A percentile compares a stretch with the other conserved stretches of the same genome.
Conservation (phyloP, 2,888 invertebrate genomes). For the Dichetophora obliterata region DNA sequence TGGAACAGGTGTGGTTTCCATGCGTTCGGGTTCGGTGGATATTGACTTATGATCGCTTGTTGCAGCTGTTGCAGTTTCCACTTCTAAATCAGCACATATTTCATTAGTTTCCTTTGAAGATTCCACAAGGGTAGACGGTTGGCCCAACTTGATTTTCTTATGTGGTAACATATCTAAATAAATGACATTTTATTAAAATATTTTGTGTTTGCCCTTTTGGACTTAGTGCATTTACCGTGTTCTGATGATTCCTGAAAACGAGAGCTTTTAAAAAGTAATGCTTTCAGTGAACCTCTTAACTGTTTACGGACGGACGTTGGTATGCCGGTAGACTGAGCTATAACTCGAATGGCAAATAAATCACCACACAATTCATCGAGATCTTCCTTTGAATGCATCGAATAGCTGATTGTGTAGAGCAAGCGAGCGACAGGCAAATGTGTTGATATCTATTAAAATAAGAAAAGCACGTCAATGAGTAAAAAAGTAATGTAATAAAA, state of each 20-base stretch:
- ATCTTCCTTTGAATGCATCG: slow-evolving; percentile 69
- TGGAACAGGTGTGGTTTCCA: slow-evolving; percentile 31
- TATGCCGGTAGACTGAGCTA: slow-evolving; percentile 68
- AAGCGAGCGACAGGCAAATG: slow-evolving; percentile 68
- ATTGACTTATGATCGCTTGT: slow-evolving; percentile 38
- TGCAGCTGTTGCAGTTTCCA: slow-evolving; percentile 30
- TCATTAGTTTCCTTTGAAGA: slow-evolving; percentile 49
- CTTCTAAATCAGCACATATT: slow-evolving; percentile 40
- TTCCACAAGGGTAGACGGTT: not conserved
- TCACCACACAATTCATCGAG: slow-evolving; percentile 69
- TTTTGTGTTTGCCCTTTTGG: too few species aligned
- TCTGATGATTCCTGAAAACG: slow-evolving; percentile 63
- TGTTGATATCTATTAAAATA: slow-evolving; percentile 59
- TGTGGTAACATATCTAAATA: slow-evolving; percentile 57
- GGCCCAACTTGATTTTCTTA: slow-evolving; percentile 55
- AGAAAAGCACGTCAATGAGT: not conserved
- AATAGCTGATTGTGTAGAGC: slow-evolving; percentile 69
- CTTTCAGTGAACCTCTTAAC: slow-evolving; percentile 65
- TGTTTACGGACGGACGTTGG: slow-evolving; percentile 68
- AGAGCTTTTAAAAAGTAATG: slow-evolving; percentile 64
- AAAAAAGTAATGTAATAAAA: not conserved
- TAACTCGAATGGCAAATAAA: slow-evolving; percentile 69
- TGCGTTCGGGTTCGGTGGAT: slow-evolving; percentile 36
- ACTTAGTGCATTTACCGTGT: slow-evolving; percentile 53
- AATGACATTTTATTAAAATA: not conserved